Evolutionary conservation across 30 jellyfish, hydroid and myxozoan genomes (phyloP).

Genomic region (Sanderia malayensis): DNA sequence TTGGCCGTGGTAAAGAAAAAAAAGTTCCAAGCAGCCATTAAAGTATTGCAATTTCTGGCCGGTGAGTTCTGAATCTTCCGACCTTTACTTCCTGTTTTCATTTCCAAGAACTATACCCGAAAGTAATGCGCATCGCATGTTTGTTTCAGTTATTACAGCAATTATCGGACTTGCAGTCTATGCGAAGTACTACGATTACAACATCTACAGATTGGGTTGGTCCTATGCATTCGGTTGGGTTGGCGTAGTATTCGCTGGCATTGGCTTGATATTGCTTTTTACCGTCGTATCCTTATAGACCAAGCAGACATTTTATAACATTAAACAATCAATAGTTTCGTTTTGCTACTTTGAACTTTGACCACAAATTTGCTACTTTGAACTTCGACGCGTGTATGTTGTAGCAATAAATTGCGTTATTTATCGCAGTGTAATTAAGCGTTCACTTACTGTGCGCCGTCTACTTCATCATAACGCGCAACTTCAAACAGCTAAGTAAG

Average conservation of each 20-base stretch:
- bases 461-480: no score
- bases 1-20: constrained; percentile 9
- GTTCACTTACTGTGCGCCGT: no score
- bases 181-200: constrained; percentile 28
- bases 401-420: no score
- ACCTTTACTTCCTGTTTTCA: neutral
- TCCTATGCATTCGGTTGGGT: constrained; percentile 52
- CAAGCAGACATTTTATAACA: no score
- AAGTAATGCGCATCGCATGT: no score
- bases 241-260: constrained; percentile 27
- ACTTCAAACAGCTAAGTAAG: no score
- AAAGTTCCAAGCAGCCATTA: constrained; percentile 1
- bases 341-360: no score
- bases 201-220: constrained; percentile 15
- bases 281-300: neutral
- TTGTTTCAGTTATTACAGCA: constrained; percentile 24
- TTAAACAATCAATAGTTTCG: no score
- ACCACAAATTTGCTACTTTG: no score
- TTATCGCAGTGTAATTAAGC: no score
- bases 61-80: neutral
- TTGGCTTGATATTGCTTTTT: constrained; percentile 17
- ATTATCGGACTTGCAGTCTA: constrained; percentile 48
- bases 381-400: no score
- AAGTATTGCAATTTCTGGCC: constrained; percentile 20
- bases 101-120: no score